These are phyloP conservation scores for Heliconius cydno DNA, from an alignment of 2,888 invertebrate species.

Conservation along the genomic window DNA sequence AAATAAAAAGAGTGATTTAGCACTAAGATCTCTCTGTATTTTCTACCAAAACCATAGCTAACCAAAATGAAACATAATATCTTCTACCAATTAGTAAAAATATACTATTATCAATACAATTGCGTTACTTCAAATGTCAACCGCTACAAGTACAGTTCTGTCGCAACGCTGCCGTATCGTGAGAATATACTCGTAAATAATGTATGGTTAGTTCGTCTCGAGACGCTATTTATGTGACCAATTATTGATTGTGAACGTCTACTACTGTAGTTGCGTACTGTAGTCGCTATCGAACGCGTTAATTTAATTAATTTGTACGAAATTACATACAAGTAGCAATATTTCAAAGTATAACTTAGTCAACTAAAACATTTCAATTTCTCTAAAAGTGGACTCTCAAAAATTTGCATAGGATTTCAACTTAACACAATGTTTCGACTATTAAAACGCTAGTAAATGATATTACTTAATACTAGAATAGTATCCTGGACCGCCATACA, in stretches of 20 bases:
- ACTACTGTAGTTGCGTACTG: conserved; percentile 2
- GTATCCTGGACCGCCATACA: background rate
- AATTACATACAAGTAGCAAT: background rate
- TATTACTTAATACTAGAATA: background rate
- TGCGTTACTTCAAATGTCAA: conserved; percentile 23
- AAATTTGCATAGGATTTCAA: too few species aligned
- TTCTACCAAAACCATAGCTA: background rate
- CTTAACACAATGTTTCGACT: too few species aligned
- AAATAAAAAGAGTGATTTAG: background rate
- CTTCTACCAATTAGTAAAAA: background rate
- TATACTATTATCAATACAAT: background rate
- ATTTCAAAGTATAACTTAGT: background rate
- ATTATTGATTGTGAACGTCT: conserved; percentile 14
- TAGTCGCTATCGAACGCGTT: background rate
- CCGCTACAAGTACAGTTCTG: background rate
- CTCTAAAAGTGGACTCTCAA: too few species aligned
- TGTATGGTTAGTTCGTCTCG: conserved; percentile 8
- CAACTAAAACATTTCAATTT: too few species aligned
- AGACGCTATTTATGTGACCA: conserved; percentile 15
- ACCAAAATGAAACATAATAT: background rate
- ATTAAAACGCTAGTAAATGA: too few species aligned
- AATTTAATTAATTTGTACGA: background rate
- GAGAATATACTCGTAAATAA: conserved; percentile 20
- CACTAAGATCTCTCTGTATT: background rate
- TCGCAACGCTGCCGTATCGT: background rate